Conservation (phyloP, 2,888 invertebrate genomes). For the Xestia c-nigrum region DNA sequence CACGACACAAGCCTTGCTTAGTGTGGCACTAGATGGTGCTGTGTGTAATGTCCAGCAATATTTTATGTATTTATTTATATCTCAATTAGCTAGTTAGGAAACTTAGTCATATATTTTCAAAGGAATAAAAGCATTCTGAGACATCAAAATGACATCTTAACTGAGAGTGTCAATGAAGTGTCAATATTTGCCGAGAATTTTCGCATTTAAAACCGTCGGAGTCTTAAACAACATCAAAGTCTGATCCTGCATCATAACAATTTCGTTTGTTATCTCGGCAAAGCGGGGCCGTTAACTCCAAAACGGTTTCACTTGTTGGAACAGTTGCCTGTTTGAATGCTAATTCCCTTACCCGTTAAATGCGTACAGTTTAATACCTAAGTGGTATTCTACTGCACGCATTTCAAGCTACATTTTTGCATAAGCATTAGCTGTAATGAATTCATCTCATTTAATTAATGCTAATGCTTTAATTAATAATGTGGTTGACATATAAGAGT, state of each 20-base stretch:
- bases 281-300: constrained; percentile 68
- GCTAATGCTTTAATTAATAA: constrained; percentile 11
- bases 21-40: too few species aligned
- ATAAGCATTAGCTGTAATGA: neutral
- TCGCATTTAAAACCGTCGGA: constrained; percentile 30
- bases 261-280: constrained; percentile 73
- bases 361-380: constrained; percentile 38
- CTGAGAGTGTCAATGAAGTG: constrained; percentile 4
- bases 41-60: too few species aligned
- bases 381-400: neutral
- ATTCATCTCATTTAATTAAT: neutral
- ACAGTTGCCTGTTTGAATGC: constrained; percentile 71
- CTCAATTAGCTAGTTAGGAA: neutral
- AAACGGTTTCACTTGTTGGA: constrained; percentile 70
- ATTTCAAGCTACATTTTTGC: constrained; percentile 31
- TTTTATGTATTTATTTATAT: too few species aligned
- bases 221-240: constrained; percentile 61
- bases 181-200: constrained; percentile 18
- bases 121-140: neutral
- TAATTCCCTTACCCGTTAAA: constrained; percentile 64
- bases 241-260: constrained; percentile 69
- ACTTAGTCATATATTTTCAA: neutral
- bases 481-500: constrained; percentile 1
- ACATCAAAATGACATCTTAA: neutral
- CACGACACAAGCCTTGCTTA: too few species aligned